Percentiles rank a stretch among this genome's conserved stretches.
Evolutionary conservation across 2,113 vertebrate genomes (phyloP).

Genomic region (Chamaetylas fuelleborni): DNA sequence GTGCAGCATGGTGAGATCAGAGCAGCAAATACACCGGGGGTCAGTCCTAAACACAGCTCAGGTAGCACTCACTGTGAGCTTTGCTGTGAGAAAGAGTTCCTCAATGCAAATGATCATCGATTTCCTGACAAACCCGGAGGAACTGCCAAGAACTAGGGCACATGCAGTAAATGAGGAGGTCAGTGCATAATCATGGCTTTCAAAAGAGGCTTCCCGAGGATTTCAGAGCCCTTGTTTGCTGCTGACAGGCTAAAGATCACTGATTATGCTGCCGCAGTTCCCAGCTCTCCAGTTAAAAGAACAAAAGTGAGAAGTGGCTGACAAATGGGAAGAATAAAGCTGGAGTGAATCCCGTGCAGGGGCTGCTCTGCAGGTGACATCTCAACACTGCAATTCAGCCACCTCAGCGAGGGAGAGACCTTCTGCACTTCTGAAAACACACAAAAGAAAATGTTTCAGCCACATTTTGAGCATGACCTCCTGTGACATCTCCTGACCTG

Average conservation of each 20-base stretch:
- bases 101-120: conserved; percentile 9
- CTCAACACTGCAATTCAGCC: neutral
- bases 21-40: neutral
- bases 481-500: neutral
- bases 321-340: neutral
- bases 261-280: neutral
- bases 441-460: neutral
- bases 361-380: neutral
- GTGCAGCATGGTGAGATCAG: neutral
- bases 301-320: neutral
- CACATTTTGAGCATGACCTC: neutral
- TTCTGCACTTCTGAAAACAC: neutral
- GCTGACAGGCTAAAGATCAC: conserved; percentile 3
- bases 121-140: conserved; percentile 8
- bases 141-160: conserved; percentile 10
- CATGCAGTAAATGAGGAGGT: conserved; percentile 14
- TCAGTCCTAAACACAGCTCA: neutral
- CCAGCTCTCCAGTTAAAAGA: neutral
- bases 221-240: conserved; percentile 8
- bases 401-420: neutral
- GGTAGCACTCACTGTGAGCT: neutral
- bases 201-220: conserved; percentile 1
- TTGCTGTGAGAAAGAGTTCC: neutral
- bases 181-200: conserved; percentile 5
- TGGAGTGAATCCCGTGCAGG: neutral